A percentile compares a stretch with the other conserved stretches of the same genome.
Conservation (phyloP, 2,113 vertebrate species). For the Lanius collurio region DNA sequence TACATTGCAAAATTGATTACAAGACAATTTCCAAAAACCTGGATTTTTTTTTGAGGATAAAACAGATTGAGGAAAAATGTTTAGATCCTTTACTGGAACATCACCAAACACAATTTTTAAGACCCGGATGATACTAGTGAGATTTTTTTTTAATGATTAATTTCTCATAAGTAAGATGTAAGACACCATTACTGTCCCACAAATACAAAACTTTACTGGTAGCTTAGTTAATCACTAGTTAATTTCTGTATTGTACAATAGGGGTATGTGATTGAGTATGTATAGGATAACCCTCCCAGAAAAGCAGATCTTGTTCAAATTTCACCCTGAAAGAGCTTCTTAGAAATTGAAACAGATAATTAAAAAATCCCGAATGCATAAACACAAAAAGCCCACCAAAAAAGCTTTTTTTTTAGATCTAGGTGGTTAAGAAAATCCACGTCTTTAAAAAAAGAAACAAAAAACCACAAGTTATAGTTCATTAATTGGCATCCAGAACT, state of each 20-base stretch:
- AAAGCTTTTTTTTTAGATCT: not conserved
- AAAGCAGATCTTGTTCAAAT: not conserved
- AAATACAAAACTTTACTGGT: not conserved
- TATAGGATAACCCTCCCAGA: not conserved
- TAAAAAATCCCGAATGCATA: fast-evolving
- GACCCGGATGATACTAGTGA: not conserved
- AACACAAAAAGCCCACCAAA: not conserved
- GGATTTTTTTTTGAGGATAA: not conserved
- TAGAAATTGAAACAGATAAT: not conserved
- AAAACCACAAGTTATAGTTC: not conserved
- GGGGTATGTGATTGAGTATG: not conserved
- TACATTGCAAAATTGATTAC: not conserved
- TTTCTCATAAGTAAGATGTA: not conserved
- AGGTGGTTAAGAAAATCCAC: not conserved
- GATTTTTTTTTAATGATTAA: not conserved
- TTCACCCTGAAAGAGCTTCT: not conserved
- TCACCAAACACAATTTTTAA: not conserved
- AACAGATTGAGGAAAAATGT: not conserved
- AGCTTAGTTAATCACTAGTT: not conserved
- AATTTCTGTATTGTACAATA: not conserved
- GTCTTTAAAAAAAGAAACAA: not conserved
- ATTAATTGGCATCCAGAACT: not conserved
- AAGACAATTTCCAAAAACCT: not conserved
- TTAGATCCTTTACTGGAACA: not conserved
- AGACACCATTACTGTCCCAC: not conserved